These are phyloP conservation scores for Eubucco bourcierii DNA, from an alignment of 2,113 vertebrate species.

Conservation along the genomic window DNA sequence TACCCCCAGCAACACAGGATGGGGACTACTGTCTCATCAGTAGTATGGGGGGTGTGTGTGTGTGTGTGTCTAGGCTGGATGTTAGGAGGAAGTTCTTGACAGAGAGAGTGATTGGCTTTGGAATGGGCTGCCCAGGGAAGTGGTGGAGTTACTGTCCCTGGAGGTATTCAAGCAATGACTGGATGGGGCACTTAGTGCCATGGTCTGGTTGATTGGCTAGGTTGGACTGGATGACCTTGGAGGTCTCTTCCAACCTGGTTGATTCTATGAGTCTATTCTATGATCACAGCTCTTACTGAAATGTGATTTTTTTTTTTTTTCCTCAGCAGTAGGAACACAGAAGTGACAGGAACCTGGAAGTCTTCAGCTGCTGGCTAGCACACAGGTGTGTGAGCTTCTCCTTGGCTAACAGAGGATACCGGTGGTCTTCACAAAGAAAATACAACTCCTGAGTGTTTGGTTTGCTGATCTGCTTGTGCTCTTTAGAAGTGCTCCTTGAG, in stretches of 20 bases:
- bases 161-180: too few relatives aligned
- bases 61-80: too few relatives aligned
- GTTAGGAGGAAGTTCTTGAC: too few relatives aligned
- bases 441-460: fast-evolving
- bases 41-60: too few relatives aligned
- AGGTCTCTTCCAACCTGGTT: too few relatives aligned
- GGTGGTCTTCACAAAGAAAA: neutral
- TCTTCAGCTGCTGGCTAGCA: neutral
- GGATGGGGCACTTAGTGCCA: too few relatives aligned
- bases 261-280: too few relatives aligned
- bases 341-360: neutral
- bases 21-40: neutral
- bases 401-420: neutral
- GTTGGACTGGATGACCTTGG: too few relatives aligned
- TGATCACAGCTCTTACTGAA: neutral
- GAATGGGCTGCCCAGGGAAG: too few relatives aligned
- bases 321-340: neutral
- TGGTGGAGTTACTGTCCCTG: too few relatives aligned
- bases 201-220: too few relatives aligned
- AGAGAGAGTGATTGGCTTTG: too few relatives aligned
- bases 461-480: neutral
- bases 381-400: neutral
- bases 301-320: neutral
- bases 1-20: fast-evolving
- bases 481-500: neutral